Evolutionary conservation across 2,113 vertebrate genomes (phyloP), one percentile per base, ranked within the genome.

Genomic region (Nothobranchius kuhntae): DNA sequence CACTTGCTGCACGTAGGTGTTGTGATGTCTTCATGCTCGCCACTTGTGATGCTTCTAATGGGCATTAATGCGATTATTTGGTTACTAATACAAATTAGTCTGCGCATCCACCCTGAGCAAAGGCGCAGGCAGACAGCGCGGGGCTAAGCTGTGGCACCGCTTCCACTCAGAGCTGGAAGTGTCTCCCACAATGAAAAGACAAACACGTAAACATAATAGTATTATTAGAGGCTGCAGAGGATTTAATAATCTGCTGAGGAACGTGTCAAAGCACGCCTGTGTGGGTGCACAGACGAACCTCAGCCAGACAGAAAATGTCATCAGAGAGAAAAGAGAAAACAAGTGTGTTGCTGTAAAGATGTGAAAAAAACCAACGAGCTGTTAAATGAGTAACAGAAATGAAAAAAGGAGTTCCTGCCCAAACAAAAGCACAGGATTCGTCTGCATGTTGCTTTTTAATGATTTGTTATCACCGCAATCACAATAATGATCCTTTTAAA

Each of bases 61-160:
- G 86, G 89, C 89, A 92, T 93, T 93, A 93, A 92, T 91, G 79
- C 65, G 86, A 91, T 92, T 92, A 92, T 92, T 92, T 91, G 90
- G 89, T 88, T 89, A 76, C 84, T 89, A 90, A 91, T 91, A 91
- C 88, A 91, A 92, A 91, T 92, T 84, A 91, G 89, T 88, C 88
- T 89, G 85, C 80, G 79, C 77, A 70, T 85, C 78, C 74, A 78
- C 81, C 71, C 82, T 84, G 80, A 81, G 80, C 68, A 62, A 74
- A 81, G 1, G 38, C 30, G 3, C 30, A 30, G 30, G 30, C 76
- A 83, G 71, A 82, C 75, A 78, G 81, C 85, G 68, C 21, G 68
- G 68, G 87, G 65, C 84, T 70, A 68, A 65, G 74, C 61, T 67
- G 82, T 75, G 89, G 86, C 86, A 81, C 77, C 21, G 77, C 71